Conservation (phyloP, 2,888 invertebrate species). For the Alloscopus bannaensis region DNA sequence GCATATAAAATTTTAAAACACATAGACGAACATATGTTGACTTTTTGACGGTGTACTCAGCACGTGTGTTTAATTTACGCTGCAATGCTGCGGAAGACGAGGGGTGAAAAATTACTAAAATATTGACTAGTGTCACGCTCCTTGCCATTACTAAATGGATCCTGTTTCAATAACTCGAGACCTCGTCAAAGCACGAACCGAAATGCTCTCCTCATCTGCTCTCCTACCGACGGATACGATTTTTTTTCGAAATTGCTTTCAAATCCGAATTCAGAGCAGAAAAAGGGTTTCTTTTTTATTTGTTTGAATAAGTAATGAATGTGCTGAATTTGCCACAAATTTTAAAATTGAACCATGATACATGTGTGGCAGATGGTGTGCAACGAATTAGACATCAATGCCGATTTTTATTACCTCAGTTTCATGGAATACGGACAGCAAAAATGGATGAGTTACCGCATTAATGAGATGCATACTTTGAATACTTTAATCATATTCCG, state of each 20-base stretch:
- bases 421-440: not conserved
- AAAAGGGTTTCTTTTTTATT: too few species aligned
- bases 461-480: slow-evolving; percentile 7
- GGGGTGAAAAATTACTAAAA: slow-evolving; percentile 2
- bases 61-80: not conserved
- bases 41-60: not conserved
- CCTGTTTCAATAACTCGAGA: too few species aligned
- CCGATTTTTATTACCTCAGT: too few species aligned
- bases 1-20: too few species aligned
- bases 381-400: not conserved
- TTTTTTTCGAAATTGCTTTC: not conserved
- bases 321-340: slow-evolving; percentile 6
- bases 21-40: too few species aligned
- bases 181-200: too few species aligned
- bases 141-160: slow-evolving; percentile 3
- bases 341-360: not conserved
- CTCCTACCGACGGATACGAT: not conserved
- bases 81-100: not conserved
- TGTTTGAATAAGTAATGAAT: not conserved
- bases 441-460: not conserved
- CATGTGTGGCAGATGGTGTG: not conserved
- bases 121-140: slow-evolving; percentile 14
- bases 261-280: too few species aligned
- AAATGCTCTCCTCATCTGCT: not conserved
- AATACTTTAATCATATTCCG: too few species aligned